A percentile compares a stretch with the other conserved stretches of the same genome.
phyloP scores from a whole-genome alignment of 2,113 vertebrate genomes.

The Malurus alboscapulatus region DNA sequence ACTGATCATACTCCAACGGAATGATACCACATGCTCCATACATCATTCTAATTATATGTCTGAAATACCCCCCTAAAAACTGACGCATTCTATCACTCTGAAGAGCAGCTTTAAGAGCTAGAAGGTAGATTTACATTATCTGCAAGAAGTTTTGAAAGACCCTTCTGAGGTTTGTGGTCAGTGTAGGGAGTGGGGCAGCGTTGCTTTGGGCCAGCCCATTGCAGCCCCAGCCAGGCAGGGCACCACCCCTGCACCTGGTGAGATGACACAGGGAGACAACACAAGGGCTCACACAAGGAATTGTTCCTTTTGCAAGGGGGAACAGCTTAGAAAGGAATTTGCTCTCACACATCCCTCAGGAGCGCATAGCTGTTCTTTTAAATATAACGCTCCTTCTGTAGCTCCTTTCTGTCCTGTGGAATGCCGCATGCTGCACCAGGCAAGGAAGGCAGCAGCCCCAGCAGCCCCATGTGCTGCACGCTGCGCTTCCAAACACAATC shows the following conservation, averaged over 20 bases:
- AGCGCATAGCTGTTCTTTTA: background rate
- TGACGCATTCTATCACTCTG: background rate
- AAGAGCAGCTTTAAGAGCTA: background rate
- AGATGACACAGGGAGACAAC: accelerated
- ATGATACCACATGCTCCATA: background rate
- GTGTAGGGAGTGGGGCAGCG: background rate
- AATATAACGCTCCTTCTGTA: background rate
- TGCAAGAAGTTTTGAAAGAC: background rate
- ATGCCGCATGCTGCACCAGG: background rate
- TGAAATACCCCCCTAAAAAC: background rate
- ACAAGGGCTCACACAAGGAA: background rate
- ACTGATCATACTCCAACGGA: background rate
- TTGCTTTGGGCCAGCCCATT: background rate
- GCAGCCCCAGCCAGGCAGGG: accelerated
- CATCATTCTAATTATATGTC: slow-evolving; percentile 7
- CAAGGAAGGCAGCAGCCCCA: background rate
- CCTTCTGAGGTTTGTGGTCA: background rate
- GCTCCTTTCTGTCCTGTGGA: background rate
- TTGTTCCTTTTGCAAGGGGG: background rate
- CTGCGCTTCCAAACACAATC: background rate
- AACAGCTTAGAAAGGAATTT: background rate
- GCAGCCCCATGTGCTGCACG: accelerated
- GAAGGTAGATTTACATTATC: background rate
- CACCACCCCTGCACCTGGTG: background rate
- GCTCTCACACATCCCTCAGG: background rate